Base-by-base conservation (phyloP, 2,888 invertebrate genomes). In the Aphodius sticticus region DNA sequence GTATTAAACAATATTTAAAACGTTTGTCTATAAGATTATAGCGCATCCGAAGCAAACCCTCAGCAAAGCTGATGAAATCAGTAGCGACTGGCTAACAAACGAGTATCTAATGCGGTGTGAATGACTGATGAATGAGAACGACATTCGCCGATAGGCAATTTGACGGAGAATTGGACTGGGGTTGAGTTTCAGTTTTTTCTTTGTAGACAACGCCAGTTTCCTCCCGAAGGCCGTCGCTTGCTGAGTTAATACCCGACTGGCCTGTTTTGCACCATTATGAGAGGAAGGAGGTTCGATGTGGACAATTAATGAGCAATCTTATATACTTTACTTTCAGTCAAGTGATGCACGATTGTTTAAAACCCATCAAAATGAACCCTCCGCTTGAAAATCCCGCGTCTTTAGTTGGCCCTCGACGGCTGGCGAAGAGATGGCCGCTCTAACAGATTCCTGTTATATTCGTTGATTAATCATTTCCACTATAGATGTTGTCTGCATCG, bases 171-270 rank as follows among this genome's bases (percentile, higher is more conserved):
- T 74, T 79, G 15, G 77, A 76, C 16, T 81, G 81, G 84, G 83
- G 83, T 84, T 88, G 85, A 89, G 88, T 86, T 87, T 83, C 86
- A 89, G 88, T 89, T 89, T 89, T 89, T 89, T 88, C 84, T 89
- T 89, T 89, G 85, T 89, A 89, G 89, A 88, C 86, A 89, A 88
- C 87, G 85, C 88, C 89, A 84, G 87, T 88, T 89, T 89, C 91
- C 90, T 91, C 92, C 86, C 94, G 96, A 93, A 93, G 96, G 92
- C 95, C 94, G 89, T 97, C 96, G 88, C 93, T 97, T 91, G 96
- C 96, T 88, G 97, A 98, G 92, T 93, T 97, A 92, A 97, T 98
- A 90, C 97, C 97, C 89, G 97, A 97, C 92, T 98, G 97, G 97
- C 97, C 97, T 88, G 94, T 94, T 89, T 94, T 96, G 89, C 95